These are phyloP conservation scores for Gila robusta DNA, from an alignment of 2,797 vertebrate genomes.

Conservation along the genomic window DNA sequence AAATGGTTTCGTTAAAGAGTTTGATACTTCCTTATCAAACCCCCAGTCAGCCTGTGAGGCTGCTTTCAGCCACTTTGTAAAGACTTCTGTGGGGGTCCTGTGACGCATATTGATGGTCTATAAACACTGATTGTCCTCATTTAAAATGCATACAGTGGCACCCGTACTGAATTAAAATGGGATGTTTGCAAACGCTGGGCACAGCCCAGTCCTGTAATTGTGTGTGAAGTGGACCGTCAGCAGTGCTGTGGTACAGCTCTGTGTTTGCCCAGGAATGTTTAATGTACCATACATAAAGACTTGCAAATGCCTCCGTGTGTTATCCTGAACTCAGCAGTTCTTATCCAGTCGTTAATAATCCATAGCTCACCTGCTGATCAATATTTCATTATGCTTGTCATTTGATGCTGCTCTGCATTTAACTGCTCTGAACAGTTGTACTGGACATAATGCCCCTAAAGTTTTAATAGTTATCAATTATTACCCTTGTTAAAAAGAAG, in stretches of 20 bases:
- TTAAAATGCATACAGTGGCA: conserved; percentile 15
- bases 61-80: background rate
- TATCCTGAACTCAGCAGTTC: background rate
- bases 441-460: background rate
- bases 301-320: conserved; percentile 21
- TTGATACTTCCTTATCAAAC: conserved; percentile 8
- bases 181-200: conserved; percentile 13
- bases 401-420: conserved; percentile 33
- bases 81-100: conserved; percentile 18
- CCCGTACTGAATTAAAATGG: background rate
- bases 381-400: conserved; percentile 47
- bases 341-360: conserved; percentile 44
- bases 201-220: conserved; percentile 16
- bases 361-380: conserved; percentile 38
- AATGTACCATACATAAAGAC: conserved; percentile 33
- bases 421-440: conserved; percentile 18
- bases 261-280: conserved; percentile 31
- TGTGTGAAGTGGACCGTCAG: conserved; percentile 44
- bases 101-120: conserved; percentile 19
- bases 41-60: background rate
- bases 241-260: conserved; percentile 25
- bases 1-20: background rate
- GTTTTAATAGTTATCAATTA: background rate
- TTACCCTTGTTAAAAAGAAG: background rate
- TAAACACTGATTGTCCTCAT: conserved; percentile 46